phyloP scores from a whole-genome alignment of 2,888 invertebrate species.

The Prenolepis imparis region DNA sequence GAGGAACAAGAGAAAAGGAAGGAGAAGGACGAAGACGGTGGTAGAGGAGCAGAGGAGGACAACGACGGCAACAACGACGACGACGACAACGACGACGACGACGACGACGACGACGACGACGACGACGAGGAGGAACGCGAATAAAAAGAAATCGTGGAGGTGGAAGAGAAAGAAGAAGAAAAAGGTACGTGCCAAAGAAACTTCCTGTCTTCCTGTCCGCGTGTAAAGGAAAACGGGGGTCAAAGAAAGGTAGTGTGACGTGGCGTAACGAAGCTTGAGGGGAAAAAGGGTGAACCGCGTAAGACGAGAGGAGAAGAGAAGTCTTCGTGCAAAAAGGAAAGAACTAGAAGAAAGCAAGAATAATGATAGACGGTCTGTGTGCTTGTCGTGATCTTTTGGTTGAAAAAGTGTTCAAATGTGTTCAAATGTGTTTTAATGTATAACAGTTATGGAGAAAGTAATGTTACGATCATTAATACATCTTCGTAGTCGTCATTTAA shows the following conservation, averaged over 20 bases:
- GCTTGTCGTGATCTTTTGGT: neutral
- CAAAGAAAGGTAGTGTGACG: slow-evolving; percentile 40
- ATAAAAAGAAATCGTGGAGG: slow-evolving; percentile 56
- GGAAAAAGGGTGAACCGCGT: slow-evolving; percentile 13
- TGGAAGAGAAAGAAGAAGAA: slow-evolving; percentile 36
- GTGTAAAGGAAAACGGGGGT: slow-evolving; percentile 49
- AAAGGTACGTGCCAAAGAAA: slow-evolving; percentile 70
- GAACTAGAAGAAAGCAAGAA: slow-evolving; percentile 26
- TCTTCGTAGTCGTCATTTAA: slow-evolving; percentile 5
- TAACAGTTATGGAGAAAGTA: neutral
- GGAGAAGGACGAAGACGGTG: slow-evolving; percentile 12
- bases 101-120: slow-evolving; percentile 11
- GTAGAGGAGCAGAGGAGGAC: slow-evolving; percentile 36
- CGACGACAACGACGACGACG: slow-evolving; percentile 7
- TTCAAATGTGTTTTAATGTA: neutral
- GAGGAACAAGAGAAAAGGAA: slow-evolving; percentile 34
- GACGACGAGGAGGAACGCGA: slow-evolving; percentile 49
- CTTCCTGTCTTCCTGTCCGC: slow-evolving; percentile 64
- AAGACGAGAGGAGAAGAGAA: neutral
- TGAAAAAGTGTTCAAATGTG: slow-evolving; percentile 27
- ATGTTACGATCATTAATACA: neutral
- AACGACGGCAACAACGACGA: slow-evolving; percentile 40
- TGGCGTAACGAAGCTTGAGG: slow-evolving; percentile 43
- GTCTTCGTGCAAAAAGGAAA: slow-evolving; percentile 41
- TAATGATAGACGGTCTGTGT: slow-evolving; percentile 23